A percentile compares a stretch with the other conserved stretches of the same genome.
These are phyloP conservation scores for Tetragonula carbonaria DNA, from an alignment of 2,888 invertebrate species.

Conservation along the genomic window DNA sequence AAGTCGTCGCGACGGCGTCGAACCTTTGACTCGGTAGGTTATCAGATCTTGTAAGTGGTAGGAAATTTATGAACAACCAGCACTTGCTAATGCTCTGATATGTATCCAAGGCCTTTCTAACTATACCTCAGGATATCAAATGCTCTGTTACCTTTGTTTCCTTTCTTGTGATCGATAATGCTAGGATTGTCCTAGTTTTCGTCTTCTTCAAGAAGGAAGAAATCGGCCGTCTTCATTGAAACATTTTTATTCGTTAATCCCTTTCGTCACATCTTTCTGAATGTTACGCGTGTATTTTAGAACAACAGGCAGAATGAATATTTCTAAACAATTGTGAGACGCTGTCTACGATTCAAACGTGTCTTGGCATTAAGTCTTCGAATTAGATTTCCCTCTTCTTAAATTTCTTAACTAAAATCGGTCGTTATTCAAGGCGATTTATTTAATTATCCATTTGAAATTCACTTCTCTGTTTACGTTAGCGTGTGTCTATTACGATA, in stretches of 20 bases:
- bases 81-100: neutral
- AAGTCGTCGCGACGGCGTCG: constrained; percentile 33
- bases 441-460: neutral
- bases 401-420: too few species aligned
- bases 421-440: too few species aligned
- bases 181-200: neutral
- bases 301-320: too few species aligned
- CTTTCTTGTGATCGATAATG: neutral
- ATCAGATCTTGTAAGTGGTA: constrained; percentile 15
- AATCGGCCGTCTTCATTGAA: neutral
- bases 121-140: neutral
- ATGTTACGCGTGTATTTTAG: too few species aligned
- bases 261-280: too few species aligned
- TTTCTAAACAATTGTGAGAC: too few species aligned
- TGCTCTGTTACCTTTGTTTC: neutral
- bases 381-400: too few species aligned
- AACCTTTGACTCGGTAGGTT: constrained; percentile 27
- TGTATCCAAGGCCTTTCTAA: neutral
- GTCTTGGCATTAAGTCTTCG: too few species aligned
- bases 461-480: neutral
- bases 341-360: too few species aligned
- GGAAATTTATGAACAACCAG: constrained; percentile 20
- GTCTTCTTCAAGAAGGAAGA: neutral
- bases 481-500: neutral
- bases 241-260: neutral